phyloP scores from a whole-genome alignment of 2,888 invertebrate genomes.

The Lithophane leautieri region DNA sequence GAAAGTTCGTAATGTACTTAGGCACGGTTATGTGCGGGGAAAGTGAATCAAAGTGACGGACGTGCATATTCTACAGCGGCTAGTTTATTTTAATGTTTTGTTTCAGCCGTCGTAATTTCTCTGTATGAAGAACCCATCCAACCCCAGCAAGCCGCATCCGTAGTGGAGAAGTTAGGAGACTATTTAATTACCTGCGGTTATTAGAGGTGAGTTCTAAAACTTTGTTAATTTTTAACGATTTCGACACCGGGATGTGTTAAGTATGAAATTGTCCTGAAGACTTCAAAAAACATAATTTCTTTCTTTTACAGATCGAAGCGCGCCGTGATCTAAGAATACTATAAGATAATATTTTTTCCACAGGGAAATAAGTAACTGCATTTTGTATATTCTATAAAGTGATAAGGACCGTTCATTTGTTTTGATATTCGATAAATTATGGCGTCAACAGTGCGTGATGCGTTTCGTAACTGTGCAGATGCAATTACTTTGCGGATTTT shows the following conservation, averaged over 20 bases:
- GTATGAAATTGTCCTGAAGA: conserved; percentile 3
- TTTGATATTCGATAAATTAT: conserved; percentile 90
- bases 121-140: conserved; percentile 98
- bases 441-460: conserved; percentile 88
- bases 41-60: conserved; percentile 43
- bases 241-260: not conserved
- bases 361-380: conserved; percentile 91
- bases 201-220: conserved; percentile 92
- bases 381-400: conserved; percentile 91
- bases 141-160: conserved; percentile 98
- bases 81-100: conserved; percentile 73
- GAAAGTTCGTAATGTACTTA: conserved; percentile 56
- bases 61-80: conserved; percentile 34
- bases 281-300: conserved; percentile 65
- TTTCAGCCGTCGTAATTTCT: conserved; percentile 97
- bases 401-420: conserved; percentile 90
- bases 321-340: conserved; percentile 91
- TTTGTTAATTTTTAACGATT: not conserved
- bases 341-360: conserved; percentile 91
- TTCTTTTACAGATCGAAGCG: conserved; percentile 88
- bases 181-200: conserved; percentile 99
- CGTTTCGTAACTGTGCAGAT: conserved; percentile 86
- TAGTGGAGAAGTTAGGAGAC: conserved; percentile 99
- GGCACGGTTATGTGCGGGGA: conserved; percentile 40
- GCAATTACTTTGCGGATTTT: conserved; percentile 89